Evolutionary conservation across 2,888 invertebrate genomes (phyloP).

Genomic region (Cephus pulcher): DNA sequence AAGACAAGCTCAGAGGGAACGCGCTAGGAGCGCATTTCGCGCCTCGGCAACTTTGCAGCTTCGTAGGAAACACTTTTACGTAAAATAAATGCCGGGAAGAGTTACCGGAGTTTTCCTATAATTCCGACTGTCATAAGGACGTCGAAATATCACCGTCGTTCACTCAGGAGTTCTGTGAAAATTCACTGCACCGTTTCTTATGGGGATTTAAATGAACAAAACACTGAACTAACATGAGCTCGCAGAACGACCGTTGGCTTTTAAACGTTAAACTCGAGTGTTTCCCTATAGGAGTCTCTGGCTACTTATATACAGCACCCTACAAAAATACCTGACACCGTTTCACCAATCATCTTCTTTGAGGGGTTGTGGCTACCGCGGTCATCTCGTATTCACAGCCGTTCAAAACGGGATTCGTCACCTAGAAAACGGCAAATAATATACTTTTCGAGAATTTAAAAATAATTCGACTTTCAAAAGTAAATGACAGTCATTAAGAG

Average conservation of each 20-base stretch:
- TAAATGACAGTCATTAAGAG: not conserved
- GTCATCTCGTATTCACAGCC: not conserved
- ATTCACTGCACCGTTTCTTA: not conserved
- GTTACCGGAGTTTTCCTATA: not conserved
- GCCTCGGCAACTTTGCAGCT: not conserved
- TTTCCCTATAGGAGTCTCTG: conserved; percentile 1
- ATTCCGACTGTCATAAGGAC: not conserved
- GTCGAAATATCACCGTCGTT: not conserved
- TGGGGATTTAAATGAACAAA: conserved; percentile 6
- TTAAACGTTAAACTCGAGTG: conserved; percentile 15
- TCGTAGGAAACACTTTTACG: not conserved
- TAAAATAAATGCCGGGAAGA: not conserved
- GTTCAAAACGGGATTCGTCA: not conserved
- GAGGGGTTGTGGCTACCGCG: not conserved
- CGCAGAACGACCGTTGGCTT: conserved; percentile 17
- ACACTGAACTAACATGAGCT: conserved; percentile 7
- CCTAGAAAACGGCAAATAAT: not conserved
- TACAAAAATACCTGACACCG: not conserved
- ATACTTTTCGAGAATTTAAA: not conserved
- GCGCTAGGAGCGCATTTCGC: conserved; percentile 2
- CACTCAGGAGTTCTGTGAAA: not conserved
- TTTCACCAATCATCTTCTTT: not conserved
- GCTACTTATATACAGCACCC: conserved; percentile 1
- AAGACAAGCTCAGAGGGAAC: not conserved
- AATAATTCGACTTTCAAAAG: not conserved